Evolutionary conservation across 2,888 invertebrate species (phyloP).

Genomic region (Agrypnus murinus): DNA sequence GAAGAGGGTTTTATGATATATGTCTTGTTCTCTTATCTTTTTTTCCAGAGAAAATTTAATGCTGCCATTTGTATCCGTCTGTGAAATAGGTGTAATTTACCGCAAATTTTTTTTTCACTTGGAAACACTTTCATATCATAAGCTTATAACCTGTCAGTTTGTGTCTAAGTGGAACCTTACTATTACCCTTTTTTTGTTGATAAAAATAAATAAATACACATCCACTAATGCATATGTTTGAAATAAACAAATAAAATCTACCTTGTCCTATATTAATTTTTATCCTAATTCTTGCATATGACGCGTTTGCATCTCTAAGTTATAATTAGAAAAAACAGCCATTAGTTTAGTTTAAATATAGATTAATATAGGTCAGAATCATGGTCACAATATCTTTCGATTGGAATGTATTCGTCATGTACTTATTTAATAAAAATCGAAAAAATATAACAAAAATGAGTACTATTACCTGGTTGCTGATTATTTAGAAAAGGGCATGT

Average conservation of each 20-base stretch:
- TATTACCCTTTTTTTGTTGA: no score
- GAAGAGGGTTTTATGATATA: conserved; percentile 6
- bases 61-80: not conserved
- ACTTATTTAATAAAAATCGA: not conserved
- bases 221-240: no score
- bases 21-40: conserved; percentile 2
- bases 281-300: not conserved
- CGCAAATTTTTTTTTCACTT: not conserved
- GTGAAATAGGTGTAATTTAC: not conserved
- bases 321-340: not conserved
- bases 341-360: conserved; percentile 1
- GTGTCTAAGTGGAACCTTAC: no score
- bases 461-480: not conserved
- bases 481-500: conserved; percentile 10
- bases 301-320: not conserved
- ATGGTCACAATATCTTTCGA: not conserved
- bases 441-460: not conserved
- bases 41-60: not conserved
- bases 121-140: no score
- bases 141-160: no score
- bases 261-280: not conserved
- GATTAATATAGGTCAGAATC: conserved; percentile 6
- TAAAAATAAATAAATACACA: no score
- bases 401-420: not conserved
- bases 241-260: not conserved